Base-by-base conservation (phyloP, 1,140 invertebrate genomes). In the Drosophila mauritiana region DNA sequence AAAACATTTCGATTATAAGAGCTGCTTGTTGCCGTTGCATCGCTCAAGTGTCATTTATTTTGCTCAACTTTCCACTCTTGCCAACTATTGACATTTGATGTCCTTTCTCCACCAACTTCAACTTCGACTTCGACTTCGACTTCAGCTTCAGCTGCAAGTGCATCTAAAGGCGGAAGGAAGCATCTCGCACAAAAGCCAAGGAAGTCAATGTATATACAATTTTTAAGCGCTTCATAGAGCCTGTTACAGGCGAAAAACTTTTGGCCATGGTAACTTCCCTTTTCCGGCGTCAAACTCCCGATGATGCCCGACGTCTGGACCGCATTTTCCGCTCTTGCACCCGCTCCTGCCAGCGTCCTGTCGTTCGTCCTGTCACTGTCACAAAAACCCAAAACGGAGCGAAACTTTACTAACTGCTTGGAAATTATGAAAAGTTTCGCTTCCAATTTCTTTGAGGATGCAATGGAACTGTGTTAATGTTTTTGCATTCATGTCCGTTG, bases 181-280 rank as follows among this genome's bases (percentile, higher is more conserved):
- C 74, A 79, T 49, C 75, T 76, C 42, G 62, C 82, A 78, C 63
- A 82, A 78, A 78, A 76, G 53, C 64, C 58, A 82, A 79, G 83
- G 83, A 86, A 86, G 84, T 83, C 83, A 86, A 83, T 86, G 83
- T 83, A 80, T 83, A 80, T 83, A 86, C 54, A 88, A 86, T 89
- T 83, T 77, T 86, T 86, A 86, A 86, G 79, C 83, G 84, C 80
- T 79, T 79, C 84, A 88, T 76, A 76, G 78, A 88, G 56, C 45
- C 31, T 54, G 73, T 56, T 74, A 75, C 51, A 31, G 34, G 78
- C 52, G 77, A 69, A 68, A 86, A 82, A 79, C 73, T 85, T 86
- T 86, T 83, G 83, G 84, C 64, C 79, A 86, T 86, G 83, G 80
- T 69, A 88, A 89, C 84, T 86, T 86, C 84, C 84, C 53, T 64